Conservation (phyloP, 2,113 vertebrate species). For the Pholis gunnellus region DNA sequence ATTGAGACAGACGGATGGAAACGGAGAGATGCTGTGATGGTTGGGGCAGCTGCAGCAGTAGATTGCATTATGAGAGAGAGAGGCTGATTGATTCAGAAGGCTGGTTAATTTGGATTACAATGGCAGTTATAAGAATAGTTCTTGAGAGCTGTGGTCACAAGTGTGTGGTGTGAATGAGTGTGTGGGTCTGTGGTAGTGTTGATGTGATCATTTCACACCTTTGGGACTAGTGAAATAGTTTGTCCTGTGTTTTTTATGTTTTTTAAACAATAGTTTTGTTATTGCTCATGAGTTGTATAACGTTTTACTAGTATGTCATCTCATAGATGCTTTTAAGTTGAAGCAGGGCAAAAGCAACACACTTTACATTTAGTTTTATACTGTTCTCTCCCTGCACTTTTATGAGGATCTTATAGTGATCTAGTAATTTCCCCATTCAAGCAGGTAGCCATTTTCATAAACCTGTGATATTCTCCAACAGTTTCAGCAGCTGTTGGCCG, state of each 20-base stretch:
- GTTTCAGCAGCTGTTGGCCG: slow-evolving; percentile 5
- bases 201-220: background rate
- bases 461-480: background rate
- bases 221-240: background rate
- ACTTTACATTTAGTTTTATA: background rate
- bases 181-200: slow-evolving; percentile 12
- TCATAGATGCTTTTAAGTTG: background rate
- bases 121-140: slow-evolving; percentile 35
- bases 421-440: background rate
- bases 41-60: slow-evolving; percentile 51
- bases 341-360: background rate
- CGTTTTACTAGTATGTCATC: background rate
- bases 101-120: slow-evolving; percentile 47
- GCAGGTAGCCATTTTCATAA: background rate
- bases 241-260: background rate
- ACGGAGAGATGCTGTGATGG: slow-evolving; percentile 31
- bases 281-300: background rate
- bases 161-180: slow-evolving; percentile 34
- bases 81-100: slow-evolving; percentile 48
- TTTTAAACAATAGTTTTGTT: background rate
- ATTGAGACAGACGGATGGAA: slow-evolving; percentile 46
- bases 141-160: background rate
- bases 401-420: background rate
- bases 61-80: slow-evolving; percentile 50
- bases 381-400: background rate